These are phyloP conservation scores for Aurelia coerulea DNA, from an alignment of 30 jellyfish, hydroid and myxozoan genomes.

Conservation along the genomic window DNA sequence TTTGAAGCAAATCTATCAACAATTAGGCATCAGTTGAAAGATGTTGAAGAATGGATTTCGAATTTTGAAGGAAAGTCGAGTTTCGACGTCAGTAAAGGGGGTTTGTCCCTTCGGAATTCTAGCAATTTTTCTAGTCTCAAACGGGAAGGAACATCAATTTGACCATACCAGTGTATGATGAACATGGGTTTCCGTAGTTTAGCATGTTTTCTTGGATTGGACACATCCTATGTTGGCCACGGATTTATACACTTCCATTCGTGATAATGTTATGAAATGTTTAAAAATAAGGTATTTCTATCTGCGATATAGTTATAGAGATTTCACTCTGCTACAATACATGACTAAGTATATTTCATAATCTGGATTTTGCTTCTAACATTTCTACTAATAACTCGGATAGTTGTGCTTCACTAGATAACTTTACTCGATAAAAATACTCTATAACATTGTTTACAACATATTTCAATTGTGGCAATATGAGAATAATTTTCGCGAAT, in stretches of 20 bases:
- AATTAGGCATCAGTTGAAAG: too few relatives aligned
- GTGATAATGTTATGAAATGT: too few relatives aligned
- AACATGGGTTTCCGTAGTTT: too few relatives aligned
- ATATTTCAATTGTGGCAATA: slow-evolving; percentile 91
- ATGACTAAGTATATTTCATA: slow-evolving; percentile 44
- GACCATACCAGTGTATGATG: too few relatives aligned
- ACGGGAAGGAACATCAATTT: neutral
- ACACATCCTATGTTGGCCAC: too few relatives aligned
- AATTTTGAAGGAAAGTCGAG: too few relatives aligned
- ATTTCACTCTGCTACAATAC: slow-evolving; percentile 17
- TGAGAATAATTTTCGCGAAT: slow-evolving; percentile 86
- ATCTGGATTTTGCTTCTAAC: slow-evolving; percentile 93
- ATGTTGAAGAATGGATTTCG: too few relatives aligned
- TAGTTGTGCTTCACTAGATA: slow-evolving; percentile 83
- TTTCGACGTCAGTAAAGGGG: too few relatives aligned
- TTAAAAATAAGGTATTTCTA: too few relatives aligned
- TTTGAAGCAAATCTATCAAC: neutral
- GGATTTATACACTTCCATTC: too few relatives aligned
- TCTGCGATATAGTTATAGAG: too few relatives aligned
- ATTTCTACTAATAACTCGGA: slow-evolving; percentile 94
- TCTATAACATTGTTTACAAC: slow-evolving; percentile 83
- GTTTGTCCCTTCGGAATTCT: neutral
- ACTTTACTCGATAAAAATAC: slow-evolving; percentile 79
- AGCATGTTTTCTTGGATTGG: too few relatives aligned
- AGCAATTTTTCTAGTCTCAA: neutral